Base-by-base conservation (phyloP, 2,797 vertebrate genomes). In the Lycodopsis pacificus region DNA sequence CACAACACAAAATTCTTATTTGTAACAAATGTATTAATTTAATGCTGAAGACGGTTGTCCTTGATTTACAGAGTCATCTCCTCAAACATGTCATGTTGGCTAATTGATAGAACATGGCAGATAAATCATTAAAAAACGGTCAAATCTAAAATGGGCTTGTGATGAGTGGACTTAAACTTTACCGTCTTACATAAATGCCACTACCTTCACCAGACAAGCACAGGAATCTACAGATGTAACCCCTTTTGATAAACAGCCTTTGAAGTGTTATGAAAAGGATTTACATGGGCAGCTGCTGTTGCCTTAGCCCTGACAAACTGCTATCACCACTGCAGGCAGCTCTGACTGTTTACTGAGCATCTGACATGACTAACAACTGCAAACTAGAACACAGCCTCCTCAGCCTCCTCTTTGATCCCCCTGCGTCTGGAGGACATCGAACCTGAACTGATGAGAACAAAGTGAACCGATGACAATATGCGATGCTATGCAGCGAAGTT, bases 281-380 rank as follows among this genome's bases (percentile, higher is more conserved):
- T 81, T 70, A 49, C 66, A 65, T 25, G 58, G 63, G 44, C 54
- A 66, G 75, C 71, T 32, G 32, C 38, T 19, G 42, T 49, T 27
- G 57, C 54, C 74, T 63, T 7, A 44, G 79, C 71, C 22, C 65
- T 65, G 75, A 71, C 81, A 81, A 68, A 70, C 79, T 48, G 62
- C 77, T 67, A 46, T 81, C 80, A 34, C 59, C 71, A 64, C 80
- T 53, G 59, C 57, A 36, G 73, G 69, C 67, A 42, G 54, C 77
- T 22, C 38, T 48, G 62, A 69, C 73, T 85, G 79, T 86, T 82
- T 82, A 72, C 80, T 32, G 54, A 73, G 80, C 74, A 49, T 76
- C 77, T 81, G 79, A 77, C 79, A 69, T 53, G 74, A 78, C 81
- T 87, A 80, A 86, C 68, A 67, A 80, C 80, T 71, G 69, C 56